phyloP scores from a whole-genome alignment of 2,888 invertebrate genomes.

The Phengaris alcon region DNA sequence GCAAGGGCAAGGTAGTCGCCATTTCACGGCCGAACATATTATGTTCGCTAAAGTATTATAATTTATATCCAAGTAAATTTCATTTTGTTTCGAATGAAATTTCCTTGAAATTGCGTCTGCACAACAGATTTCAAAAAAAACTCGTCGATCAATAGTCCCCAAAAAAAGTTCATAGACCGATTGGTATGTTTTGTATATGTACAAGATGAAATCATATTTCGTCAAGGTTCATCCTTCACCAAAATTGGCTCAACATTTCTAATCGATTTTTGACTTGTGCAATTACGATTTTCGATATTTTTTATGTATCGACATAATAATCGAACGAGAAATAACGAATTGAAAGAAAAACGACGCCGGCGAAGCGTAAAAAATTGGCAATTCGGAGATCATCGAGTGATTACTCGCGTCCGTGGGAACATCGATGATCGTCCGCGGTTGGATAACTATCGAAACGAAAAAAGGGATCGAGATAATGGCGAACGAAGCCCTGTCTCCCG shows the following conservation, averaged over 20 bases:
- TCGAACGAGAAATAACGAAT: slow-evolving; percentile 28
- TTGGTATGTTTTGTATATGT: too few relatives aligned
- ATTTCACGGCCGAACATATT: slow-evolving; percentile 38
- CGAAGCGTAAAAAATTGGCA: slow-evolving; percentile 56
- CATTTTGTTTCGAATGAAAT: not conserved
- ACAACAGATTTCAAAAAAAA: not conserved
- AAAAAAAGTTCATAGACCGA: too few relatives aligned
- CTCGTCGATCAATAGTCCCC: too few relatives aligned
- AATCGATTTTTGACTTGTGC: not conserved
- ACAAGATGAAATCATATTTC: too few relatives aligned
- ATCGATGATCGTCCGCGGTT: slow-evolving; percentile 68
- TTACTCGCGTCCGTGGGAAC: slow-evolving; percentile 68
- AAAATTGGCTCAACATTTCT: not conserved
- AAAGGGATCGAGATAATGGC: slow-evolving; percentile 73
- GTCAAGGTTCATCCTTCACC: too few relatives aligned
- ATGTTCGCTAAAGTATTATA: not conserved
- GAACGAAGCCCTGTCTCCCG: slow-evolving; percentile 54
- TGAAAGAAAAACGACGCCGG: slow-evolving; percentile 20
- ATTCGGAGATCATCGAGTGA: slow-evolving; percentile 64
- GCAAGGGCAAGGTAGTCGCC: slow-evolving; percentile 42
- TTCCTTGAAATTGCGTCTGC: not conserved
- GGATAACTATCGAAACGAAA: slow-evolving; percentile 74
- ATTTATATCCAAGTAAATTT: not conserved
- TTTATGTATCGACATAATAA: slow-evolving; percentile 9
- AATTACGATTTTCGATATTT: not conserved